Evolutionary conservation across 2,888 invertebrate species (phyloP).

Genomic region (Lissocephala sabroskyi): DNA sequence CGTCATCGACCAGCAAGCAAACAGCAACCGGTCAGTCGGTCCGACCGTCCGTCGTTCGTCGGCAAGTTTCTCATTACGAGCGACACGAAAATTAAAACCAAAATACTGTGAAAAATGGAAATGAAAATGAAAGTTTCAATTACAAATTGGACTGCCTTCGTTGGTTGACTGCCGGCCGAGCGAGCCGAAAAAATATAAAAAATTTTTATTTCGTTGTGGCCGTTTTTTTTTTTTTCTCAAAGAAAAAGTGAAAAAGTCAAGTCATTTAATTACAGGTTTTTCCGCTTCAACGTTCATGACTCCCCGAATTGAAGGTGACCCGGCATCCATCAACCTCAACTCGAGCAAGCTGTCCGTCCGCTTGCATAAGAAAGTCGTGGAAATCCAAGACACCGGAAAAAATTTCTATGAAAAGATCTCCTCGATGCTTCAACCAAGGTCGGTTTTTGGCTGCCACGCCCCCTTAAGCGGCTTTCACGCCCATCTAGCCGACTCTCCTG

Average conservation of each 20-base stretch:
- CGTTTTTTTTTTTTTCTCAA: constrained; percentile 11
- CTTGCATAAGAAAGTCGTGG: too few relatives aligned
- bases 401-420: too few relatives aligned
- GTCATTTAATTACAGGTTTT: constrained; percentile 59
- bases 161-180: too few relatives aligned
- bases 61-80: constrained; percentile 26
- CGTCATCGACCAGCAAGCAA: background rate
- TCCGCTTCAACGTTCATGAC: constrained; percentile 38
- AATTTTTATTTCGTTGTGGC: background rate
- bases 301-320: constrained; percentile 54
- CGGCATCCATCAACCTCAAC: too few relatives aligned
- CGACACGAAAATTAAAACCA: constrained; percentile 6
- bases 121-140: constrained; percentile 58
- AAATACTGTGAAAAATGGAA: constrained; percentile 17
- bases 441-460: too few relatives aligned
- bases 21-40: background rate
- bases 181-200: constrained; percentile 9
- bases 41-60: constrained; percentile 8
- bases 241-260: constrained; percentile 16
- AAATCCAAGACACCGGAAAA: too few relatives aligned
- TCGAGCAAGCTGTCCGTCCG: too few relatives aligned
- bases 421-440: too few relatives aligned
- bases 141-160: constrained; percentile 40
- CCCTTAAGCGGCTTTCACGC: too few relatives aligned
- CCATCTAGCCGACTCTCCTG: too few relatives aligned